These are phyloP conservation scores for Pomacea canaliculata DNA, from an alignment of 2,888 invertebrate species.

Conservation along the genomic window DNA sequence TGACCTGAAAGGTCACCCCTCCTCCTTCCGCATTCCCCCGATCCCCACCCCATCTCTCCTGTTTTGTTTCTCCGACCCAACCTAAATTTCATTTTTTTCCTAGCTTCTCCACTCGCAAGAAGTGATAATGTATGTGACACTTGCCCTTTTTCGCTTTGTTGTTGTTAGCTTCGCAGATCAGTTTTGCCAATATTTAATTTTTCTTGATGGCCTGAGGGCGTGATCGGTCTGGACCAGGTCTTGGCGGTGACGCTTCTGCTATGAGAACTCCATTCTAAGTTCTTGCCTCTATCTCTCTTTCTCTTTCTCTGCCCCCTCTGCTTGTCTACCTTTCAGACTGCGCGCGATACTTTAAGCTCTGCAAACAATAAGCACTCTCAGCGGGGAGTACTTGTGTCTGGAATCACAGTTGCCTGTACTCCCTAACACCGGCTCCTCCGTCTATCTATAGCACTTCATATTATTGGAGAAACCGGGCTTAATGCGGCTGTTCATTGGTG, in stretches of 20 bases:
- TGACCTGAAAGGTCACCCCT: too few relatives aligned
- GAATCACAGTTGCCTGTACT: too few relatives aligned
- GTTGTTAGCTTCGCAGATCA: slow-evolving; percentile 4
- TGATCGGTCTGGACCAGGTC: background rate
- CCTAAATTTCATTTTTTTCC: background rate
- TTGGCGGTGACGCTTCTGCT: background rate
- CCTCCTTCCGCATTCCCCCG: too few relatives aligned
- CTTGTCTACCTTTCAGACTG: background rate
- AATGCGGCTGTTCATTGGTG: too few relatives aligned
- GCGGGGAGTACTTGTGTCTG: too few relatives aligned
- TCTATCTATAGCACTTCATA: too few relatives aligned
- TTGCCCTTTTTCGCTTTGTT: slow-evolving; percentile 3
- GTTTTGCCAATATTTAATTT: slow-evolving; percentile 10
- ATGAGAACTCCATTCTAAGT: background rate
- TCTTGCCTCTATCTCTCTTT: background rate
- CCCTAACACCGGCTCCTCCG: too few relatives aligned
- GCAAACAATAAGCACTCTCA: too few relatives aligned
- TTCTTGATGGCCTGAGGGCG: slow-evolving; percentile 1
- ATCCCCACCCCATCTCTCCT: too few relatives aligned
- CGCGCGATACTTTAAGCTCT: background rate
- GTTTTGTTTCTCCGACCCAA: too few relatives aligned
- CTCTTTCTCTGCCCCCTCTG: background rate
- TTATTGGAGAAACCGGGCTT: too few relatives aligned
- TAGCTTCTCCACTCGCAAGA: background rate
- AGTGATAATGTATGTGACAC: slow-evolving; percentile 1